A percentile compares a stretch with the other conserved stretches of the same genome.
These are phyloP conservation scores for Australoheros facetus DNA, from an alignment of 2,797 vertebrate species.

Conservation along the genomic window DNA sequence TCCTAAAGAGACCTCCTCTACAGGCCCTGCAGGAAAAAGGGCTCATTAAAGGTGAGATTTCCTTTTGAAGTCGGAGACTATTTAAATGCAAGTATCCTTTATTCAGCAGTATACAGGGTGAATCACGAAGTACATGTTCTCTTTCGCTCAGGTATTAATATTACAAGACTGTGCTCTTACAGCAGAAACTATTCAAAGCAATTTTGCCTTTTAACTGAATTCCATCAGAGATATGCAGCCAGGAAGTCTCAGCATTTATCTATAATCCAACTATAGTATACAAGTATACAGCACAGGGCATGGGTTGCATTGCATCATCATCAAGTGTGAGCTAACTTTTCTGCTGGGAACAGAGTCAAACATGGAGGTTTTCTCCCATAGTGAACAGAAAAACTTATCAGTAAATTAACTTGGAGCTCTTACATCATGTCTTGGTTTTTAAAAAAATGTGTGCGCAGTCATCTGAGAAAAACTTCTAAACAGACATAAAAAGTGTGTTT, in stretches of 20 bases:
- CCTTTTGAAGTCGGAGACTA: constrained; percentile 17
- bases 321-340: constrained; percentile 72
- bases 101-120: constrained; percentile 2
- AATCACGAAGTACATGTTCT: background rate
- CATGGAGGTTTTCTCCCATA: constrained; percentile 39
- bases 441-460: background rate
- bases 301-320: constrained; percentile 80
- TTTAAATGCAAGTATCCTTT: constrained; percentile 15
- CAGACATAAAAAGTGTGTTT: constrained; percentile 29
- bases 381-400: constrained; percentile 38
- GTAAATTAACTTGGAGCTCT: constrained; percentile 45
- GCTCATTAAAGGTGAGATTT: constrained; percentile 85
- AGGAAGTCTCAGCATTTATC: constrained; percentile 45
- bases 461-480: constrained; percentile 17
- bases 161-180: background rate
- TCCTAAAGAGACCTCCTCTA: constrained; percentile 88
- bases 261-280: constrained; percentile 17
- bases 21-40: constrained; percentile 92
- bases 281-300: constrained; percentile 24
- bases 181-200: background rate
- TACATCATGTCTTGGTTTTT: constrained; percentile 49
- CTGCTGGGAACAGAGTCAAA: constrained; percentile 49
- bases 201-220: constrained; percentile 18
- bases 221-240: constrained; percentile 26
- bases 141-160: constrained; percentile 2